Base-by-base conservation (phyloP, 2,113 vertebrate species). In the Sturnus vulgaris region DNA sequence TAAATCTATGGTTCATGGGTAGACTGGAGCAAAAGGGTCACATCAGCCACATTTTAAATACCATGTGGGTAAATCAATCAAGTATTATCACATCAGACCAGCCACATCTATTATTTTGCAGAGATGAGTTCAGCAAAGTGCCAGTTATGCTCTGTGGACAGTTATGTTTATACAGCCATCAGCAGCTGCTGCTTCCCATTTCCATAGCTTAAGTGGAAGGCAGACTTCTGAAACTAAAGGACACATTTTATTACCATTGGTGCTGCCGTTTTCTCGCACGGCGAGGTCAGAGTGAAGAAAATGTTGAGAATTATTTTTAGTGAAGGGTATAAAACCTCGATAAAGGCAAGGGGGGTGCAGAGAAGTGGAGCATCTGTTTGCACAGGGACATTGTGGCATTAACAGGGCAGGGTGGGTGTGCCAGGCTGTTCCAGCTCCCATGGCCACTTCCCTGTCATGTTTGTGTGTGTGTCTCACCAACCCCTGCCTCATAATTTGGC, bases 71-170 rank as follows among this genome's bases (percentile, higher is more conserved):
- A 93, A 86, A 94, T 94, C 59, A 69, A 80, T 93, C 94, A 78
- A 78, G 56, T 35, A 77, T 76, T 90, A 94, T 80, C 86, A 86
- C 50, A 69, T 88, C 86, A 76, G 55, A 90, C 70, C 42, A 88
- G 82, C 55, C 89, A 80, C 86, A 88, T 55, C 59, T 86, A 88
- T 82, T 96, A 88, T 90, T 88, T 82, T 80, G n/a, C 76, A 73
- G 90, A 68, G 73, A 76, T 56, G 52, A 68, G 60, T 84, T 90
- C 91, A 82, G 65, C 57, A 60, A 86, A 82, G 61, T 57, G 63
- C 88, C 40, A 33, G 78, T 79, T 84, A 37, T 28, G 72, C 14
- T 33, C 50, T 23, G 42, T 12, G 9, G 73, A 70, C 70, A 63
- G 68, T 77, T 77, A 40, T 16, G 68, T 83, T 92, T 73, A 65